Percentiles rank a stretch among this genome's conserved stretches.
phyloP scores from a whole-genome alignment of 2,888 invertebrate genomes.

The Zele albiditarsus region DNA sequence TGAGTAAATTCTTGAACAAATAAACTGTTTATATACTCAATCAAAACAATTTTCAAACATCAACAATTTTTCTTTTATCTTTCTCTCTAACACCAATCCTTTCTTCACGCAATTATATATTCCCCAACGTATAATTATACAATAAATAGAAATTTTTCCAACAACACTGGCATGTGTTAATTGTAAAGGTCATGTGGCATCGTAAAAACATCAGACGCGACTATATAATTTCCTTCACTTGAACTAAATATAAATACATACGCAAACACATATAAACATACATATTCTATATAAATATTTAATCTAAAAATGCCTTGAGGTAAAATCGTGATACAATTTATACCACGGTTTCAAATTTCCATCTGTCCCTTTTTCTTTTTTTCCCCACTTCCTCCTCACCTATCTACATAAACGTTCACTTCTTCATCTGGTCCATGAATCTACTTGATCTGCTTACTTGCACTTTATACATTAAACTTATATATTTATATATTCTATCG shows the following conservation, averaged over 20 bases:
- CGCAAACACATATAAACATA: neutral
- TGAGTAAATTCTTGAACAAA: too few species aligned
- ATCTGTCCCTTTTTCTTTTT: neutral
- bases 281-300: neutral
- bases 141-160: neutral
- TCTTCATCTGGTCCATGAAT: neutral
- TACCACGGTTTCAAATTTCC: neutral
- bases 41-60: too few species aligned
- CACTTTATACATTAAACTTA: neutral
- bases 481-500: neutral
- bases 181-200: slow-evolving; percentile 7
- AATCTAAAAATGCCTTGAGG: neutral
- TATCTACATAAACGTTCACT: neutral
- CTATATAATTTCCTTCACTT: neutral
- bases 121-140: neutral
- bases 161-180: slow-evolving; percentile 3
- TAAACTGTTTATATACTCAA: too few species aligned
- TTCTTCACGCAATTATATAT: slow-evolving; percentile 2
- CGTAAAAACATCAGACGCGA: neutral
- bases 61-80: neutral
- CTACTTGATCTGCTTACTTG: neutral
- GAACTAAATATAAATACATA: neutral
- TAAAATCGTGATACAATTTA: neutral
- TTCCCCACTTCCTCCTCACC: neutral
- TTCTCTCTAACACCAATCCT: neutral